Evolutionary conservation across 1,140 invertebrate genomes (phyloP), one percentile per base, ranked within the genome.

Genomic region (Caenorhabditis brenneri): DNA sequence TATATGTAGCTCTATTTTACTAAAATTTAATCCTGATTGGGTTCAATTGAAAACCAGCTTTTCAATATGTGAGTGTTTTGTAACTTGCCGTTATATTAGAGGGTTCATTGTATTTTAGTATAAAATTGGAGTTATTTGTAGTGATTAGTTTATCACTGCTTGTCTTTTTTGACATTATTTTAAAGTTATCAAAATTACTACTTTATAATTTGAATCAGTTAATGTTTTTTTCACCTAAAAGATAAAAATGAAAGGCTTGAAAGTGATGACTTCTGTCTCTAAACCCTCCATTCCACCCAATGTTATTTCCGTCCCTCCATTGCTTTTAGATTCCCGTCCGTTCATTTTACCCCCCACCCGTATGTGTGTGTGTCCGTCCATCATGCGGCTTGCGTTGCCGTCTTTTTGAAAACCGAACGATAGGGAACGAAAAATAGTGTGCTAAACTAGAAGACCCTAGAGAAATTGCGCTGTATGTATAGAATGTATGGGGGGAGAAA

Each of bases 331-430:
- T 12, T 39, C 24, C 49, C 48, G 79, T 60, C 22, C 55, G 33
- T 82, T 60, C 80, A 48, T 82, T 82, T 82, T 39, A 27, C 60
- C 33, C n/a, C 65, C 81, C 60, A 22, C 60, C n/a, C 39, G 27
- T 48, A 19, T 27, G 16, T 36, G 49, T 53, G 49, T 58, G 27
- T 82, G 58, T 83, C 60, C 29, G 60, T 74, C 74, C 81, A 33
- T 65, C 80, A 60, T 82, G 39, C 33, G 80, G 36, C 80, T 55
- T 22, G 36, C 58, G 42, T 79, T 24, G 79, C 48, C 48, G 31
- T 82, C 46, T 83, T 74, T 53, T 65, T 74, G 39, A 83, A 83
- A 60, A 81, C 53, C 53, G 80, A 81, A 53, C 79, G 79, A 53
- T 60, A 65, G 53, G 22, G n/a, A 16, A 53, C 42, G 6, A 16